Conservation (phyloP, 2,113 vertebrate species). For the Callionymus lyra region DNA sequence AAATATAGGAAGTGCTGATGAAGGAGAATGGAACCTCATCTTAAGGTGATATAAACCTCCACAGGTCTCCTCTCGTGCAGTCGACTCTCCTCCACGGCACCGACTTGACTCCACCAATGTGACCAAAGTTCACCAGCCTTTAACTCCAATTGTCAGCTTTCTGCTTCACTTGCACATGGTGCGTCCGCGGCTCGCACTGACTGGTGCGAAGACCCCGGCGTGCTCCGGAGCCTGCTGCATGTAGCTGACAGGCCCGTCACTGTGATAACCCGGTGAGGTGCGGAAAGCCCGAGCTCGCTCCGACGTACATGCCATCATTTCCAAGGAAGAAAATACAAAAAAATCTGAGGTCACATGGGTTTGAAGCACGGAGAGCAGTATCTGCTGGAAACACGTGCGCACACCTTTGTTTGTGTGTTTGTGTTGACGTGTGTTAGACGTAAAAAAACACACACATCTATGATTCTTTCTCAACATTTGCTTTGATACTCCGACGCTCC, state of each 20-base stretch:
- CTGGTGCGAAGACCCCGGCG: constrained; percentile 41
- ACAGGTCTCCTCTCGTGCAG: too few relatives aligned
- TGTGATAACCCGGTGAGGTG: constrained; percentile 47
- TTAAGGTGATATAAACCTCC: too few relatives aligned
- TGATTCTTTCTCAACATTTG: constrained; percentile 35
- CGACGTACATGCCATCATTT: constrained; percentile 41
- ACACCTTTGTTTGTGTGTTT: constrained; percentile 28
- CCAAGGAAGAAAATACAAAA: constrained; percentile 13
- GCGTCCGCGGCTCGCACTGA: constrained; percentile 35
- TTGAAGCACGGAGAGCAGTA: constrained; percentile 23
- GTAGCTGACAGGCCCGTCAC: constrained; percentile 56
- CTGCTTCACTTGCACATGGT: constrained; percentile 50
- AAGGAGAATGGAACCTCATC: too few relatives aligned
- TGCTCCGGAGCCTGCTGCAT: constrained; percentile 34
- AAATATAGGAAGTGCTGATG: too few relatives aligned
- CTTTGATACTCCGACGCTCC: constrained; percentile 51
- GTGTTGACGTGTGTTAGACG: constrained; percentile 12
- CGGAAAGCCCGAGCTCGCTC: constrained; percentile 18
- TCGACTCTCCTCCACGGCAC: constrained; percentile 18
- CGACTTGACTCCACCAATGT: constrained; percentile 33
- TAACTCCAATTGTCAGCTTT: constrained; percentile 64
- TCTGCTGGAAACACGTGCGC: constrained; percentile 8
- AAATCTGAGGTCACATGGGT: constrained; percentile 28
- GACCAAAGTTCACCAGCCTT: constrained; percentile 38
- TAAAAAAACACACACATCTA: constrained; percentile 16